A percentile compares a stretch with the other conserved stretches of the same genome.
phyloP scores from a whole-genome alignment of 2,113 vertebrate genomes.

The Heterotilapia buettikoferi region DNA sequence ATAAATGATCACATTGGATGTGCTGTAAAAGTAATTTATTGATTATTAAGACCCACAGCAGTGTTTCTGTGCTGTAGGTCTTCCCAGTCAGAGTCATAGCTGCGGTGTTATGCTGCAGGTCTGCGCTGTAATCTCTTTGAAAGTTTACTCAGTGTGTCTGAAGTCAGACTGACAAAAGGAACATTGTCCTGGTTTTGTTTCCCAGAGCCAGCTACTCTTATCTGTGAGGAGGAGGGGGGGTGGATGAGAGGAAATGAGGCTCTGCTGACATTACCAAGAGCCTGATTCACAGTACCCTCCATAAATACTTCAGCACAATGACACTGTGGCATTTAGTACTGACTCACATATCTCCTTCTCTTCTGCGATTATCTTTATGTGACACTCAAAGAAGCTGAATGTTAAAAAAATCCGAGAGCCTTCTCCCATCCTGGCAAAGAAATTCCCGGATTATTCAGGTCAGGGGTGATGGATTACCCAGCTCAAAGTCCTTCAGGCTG shows the following conservation, averaged over 20 bases:
- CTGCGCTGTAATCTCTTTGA: background rate
- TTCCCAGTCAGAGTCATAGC: background rate
- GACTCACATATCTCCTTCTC: background rate
- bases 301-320: background rate
- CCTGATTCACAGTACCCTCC: conserved; percentile 10
- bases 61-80: background rate
- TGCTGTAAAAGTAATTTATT: background rate
- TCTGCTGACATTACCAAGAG: background rate
- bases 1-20: fast-evolving
- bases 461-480: conserved; percentile 8
- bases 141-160: background rate
- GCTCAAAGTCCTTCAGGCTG: conserved; percentile 6
- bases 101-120: background rate
- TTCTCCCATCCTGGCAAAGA: background rate
- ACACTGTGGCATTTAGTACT: background rate
- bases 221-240: background rate
- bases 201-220: conserved; percentile 18
- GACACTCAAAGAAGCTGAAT: background rate
- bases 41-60: background rate
- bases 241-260: conserved; percentile 17
- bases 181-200: conserved; percentile 35
- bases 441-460: background rate
- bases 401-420: background rate
- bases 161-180: conserved; percentile 24
- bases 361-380: background rate